Conservation (phyloP, 2,797 vertebrate genomes). For the Mormyrus proboscirostris region DNA sequence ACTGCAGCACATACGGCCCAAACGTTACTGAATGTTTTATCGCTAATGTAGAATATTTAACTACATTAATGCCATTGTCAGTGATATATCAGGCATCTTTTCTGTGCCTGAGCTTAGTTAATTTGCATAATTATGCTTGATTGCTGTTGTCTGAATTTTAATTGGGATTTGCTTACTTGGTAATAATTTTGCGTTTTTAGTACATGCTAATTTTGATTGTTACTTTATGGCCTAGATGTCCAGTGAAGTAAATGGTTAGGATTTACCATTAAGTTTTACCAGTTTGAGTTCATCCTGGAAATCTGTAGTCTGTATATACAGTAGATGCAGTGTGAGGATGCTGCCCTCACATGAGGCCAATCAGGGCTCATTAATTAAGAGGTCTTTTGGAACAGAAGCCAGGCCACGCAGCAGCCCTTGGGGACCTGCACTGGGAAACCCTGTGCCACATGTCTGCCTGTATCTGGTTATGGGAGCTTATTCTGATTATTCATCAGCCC, state of each 20-base stretch:
- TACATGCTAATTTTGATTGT: background rate
- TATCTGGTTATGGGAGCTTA: background rate
- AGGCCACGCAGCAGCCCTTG: background rate
- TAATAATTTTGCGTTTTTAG: background rate
- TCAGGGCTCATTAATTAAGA: constrained; percentile 2
- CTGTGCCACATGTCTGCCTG: background rate
- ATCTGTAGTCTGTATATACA: background rate
- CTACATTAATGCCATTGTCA: background rate
- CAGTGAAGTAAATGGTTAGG: background rate
- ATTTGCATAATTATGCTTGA: background rate
- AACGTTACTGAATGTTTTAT: background rate
- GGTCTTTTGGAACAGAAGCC: background rate
- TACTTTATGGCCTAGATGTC: background rate
- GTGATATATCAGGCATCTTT: background rate
- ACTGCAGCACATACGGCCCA: background rate
- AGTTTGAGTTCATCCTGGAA: background rate
- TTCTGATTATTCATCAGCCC: background rate
- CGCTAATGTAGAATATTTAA: too few species aligned
- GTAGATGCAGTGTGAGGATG: background rate
- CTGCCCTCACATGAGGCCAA: background rate
- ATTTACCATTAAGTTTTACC: background rate
- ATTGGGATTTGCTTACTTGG: background rate
- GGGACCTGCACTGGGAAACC: background rate
- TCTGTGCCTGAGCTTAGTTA: background rate
- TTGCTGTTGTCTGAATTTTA: background rate